These are phyloP conservation scores for Tetragnatha versicolor DNA, from an alignment of 1,140 invertebrate species.

Conservation along the genomic window DNA sequence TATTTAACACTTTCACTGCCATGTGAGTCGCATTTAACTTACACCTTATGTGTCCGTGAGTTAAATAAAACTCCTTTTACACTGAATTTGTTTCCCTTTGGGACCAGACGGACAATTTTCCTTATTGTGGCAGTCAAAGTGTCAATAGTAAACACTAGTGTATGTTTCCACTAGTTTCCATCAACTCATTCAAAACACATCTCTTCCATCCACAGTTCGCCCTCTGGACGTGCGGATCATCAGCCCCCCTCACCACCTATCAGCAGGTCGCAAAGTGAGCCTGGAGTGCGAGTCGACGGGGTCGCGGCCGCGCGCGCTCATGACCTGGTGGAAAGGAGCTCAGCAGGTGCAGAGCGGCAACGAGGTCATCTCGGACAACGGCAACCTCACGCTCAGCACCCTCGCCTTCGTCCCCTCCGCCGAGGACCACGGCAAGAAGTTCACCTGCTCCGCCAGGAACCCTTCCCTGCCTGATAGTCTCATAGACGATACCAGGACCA, in stretches of 20 bases:
- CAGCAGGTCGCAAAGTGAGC: slow-evolving; percentile 65
- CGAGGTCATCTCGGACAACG: slow-evolving; percentile 54
- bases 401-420: slow-evolving; percentile 69
- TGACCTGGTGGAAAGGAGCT: slow-evolving; percentile 79
- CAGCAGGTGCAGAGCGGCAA: slow-evolving; percentile 25
- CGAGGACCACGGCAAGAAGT: slow-evolving; percentile 79
- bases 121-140: too few relatives aligned
- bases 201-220: too few relatives aligned
- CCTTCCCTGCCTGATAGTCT: slow-evolving; percentile 62
- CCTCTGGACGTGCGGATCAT: slow-evolving; percentile 74
- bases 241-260: slow-evolving; percentile 40
- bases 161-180: too few relatives aligned
- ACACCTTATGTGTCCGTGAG: too few relatives aligned
- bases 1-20: too few relatives aligned
- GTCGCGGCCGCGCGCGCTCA: slow-evolving; percentile 80
- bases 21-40: too few relatives aligned
- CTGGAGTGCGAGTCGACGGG: slow-evolving; percentile 84
- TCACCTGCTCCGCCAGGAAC: slow-evolving; percentile 84
- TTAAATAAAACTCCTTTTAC: too few relatives aligned
- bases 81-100: too few relatives aligned
- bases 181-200: too few relatives aligned
- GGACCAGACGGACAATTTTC: too few relatives aligned
- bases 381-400: slow-evolving; percentile 57
- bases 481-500: slow-evolving; percentile 53
- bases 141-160: too few relatives aligned